Evolutionary conservation across 2,888 invertebrate species (phyloP), one percentile per base, ranked within the genome.

Genomic region (Lydus trimaculatus): DNA sequence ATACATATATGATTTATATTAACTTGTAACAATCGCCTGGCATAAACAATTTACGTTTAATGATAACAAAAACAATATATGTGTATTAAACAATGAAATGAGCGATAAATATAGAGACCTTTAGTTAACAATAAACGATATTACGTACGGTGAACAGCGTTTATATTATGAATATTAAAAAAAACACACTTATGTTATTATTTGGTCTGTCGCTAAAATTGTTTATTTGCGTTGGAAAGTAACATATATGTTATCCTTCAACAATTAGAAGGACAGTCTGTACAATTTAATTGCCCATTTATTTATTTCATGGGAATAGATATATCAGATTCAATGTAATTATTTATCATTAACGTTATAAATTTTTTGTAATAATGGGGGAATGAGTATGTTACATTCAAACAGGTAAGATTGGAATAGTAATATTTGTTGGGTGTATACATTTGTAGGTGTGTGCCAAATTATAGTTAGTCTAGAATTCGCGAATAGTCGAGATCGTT

Each of bases 401-500:
- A 28, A 28, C 28, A 4, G 2, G 28, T 28, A 28, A 28, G 2
- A n/a, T n/a, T n/a, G n/a, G n/a, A 28, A 28, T 28, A 28, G 2
- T 28, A 28, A 28, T 28, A 28, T 28, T 60, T 63, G 63, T 63
- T 67, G 67, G 64, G 61, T 60, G 25, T 25, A 52, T 17, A 56
- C 31, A 39, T 56, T 25, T 66, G 66, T 68, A 70, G 70, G 72
- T 72, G 73, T 70, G 73, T 67, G 70, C 71, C 65, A 61, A 73
- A 71, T 58, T 61, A 69, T 59, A 67, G 65, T 74, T 67, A 78
- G 78, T 78, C n/a, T 58, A 58, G 52, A 33, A 65, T 71, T 61
- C 69, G 66, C 71, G 71, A 73, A 69, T 74, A 67, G 71, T 67
- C 25, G 66, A 74, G 65, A 72, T 65, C 64, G 70, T 61, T 78